Evolutionary conservation across 2,113 vertebrate species (phyloP), one percentile per base, ranked within the genome.

Genomic region (Colius striatus): DNA sequence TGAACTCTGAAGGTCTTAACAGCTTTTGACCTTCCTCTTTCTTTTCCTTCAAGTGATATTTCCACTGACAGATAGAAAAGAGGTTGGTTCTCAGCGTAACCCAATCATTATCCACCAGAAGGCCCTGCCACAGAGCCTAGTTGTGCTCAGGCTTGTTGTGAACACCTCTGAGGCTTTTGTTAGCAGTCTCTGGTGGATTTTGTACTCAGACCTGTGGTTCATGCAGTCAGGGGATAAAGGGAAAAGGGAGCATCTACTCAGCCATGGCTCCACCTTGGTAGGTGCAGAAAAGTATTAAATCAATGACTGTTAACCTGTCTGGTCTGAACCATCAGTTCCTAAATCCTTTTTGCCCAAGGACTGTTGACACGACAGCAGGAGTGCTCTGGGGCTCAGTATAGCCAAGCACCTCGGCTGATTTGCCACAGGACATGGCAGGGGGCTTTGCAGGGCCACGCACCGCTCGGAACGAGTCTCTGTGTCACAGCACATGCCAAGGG

Each of bases 321-420:
- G 61, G 14, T 54, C 45, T 84, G 18, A 84, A 73, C 11, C 73
- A 77, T 81, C 38, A 15, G 55, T 11, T 81, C 50, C 68, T 50
- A 41, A 72, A 47, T 25, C 45, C 15, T 0, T 72, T 81, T 68
- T 73, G 54, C 81, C 62, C 22, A 51, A 63, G 67, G 34, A 43
- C 34, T 80, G 47, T 80, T 73, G 85, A 65, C 50, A 16, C 6
- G 38, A 19, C 58, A 84, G 68, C 60, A 30, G 85, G 72, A 63
- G 38, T 0, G 6, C 54, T 36, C 68, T 65, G 62, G 27, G 67
- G 30, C 58, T 84, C 13, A 3, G 67, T 50, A 1, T 30, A 72
- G n/a, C 47, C n/a, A 0, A 3, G 53, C 54, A 27, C 14, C 50
- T 68, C 50, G 0, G 2, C 8, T 25, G 63, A 20, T 87, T 83